phyloP scores from a whole-genome alignment of 1,140 invertebrate genomes.

The Ectropis grisescens region DNA sequence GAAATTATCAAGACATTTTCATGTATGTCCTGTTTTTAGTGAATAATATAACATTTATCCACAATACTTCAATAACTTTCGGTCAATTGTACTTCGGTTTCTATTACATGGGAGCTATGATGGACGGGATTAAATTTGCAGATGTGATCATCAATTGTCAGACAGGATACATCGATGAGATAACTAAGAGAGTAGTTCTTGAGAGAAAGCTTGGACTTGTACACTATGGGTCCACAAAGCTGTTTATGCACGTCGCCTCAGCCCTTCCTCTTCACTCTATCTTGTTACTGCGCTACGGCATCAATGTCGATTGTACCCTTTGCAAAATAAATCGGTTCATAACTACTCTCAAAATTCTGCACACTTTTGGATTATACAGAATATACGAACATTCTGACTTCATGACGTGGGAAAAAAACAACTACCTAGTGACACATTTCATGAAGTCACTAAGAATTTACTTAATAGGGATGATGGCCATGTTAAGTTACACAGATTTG shows the following conservation, averaged over 20 bases:
- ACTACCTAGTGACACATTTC: constrained; percentile 3
- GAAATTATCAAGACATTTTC: constrained; percentile 20
- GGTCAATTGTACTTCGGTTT: constrained; percentile 3
- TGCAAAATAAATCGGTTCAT: constrained; percentile 25
- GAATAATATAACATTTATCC: constrained; percentile 19
- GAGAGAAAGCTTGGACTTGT: constrained; percentile 11
- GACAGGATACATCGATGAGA: constrained; percentile 20
- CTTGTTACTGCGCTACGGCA: constrained; percentile 23
- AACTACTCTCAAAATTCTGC: constrained; percentile 15
- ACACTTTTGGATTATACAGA: constrained; percentile 12
- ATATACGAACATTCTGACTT: constrained; percentile 17
- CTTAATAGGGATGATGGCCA: constrained; percentile 12
- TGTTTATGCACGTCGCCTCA: constrained; percentile 20
- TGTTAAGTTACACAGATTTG: constrained; percentile 11
- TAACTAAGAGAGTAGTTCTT: constrained; percentile 15
- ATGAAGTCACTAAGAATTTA: constrained; percentile 20
- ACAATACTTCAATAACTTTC: constrained; percentile 17
- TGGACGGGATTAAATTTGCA: constrained; percentile 16
- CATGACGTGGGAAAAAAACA: constrained; percentile 9
- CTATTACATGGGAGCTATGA: constrained; percentile 12
- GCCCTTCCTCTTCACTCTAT: constrained; percentile 21
- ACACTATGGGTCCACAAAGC: constrained; percentile 20
- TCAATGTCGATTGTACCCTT: constrained; percentile 9
- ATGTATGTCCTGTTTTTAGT: constrained; percentile 12
- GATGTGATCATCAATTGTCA: constrained; percentile 23